These are phyloP conservation scores for Poecilia gillii DNA, from an alignment of 2,797 vertebrate species.

Conservation along the genomic window DNA sequence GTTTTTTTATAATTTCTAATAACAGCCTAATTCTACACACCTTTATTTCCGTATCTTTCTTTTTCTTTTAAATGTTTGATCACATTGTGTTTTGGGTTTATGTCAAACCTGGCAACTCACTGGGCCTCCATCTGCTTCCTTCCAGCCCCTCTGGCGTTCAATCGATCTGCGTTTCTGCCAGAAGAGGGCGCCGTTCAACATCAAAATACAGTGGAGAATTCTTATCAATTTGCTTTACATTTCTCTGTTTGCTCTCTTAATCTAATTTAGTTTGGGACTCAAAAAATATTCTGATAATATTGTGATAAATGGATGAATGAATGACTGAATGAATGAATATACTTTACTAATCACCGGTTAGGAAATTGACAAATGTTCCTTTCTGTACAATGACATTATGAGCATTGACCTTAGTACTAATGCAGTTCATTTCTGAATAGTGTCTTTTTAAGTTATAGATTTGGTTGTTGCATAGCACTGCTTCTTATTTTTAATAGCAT, in stretches of 20 bases:
- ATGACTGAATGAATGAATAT: no score
- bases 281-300: background rate
- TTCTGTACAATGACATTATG: background rate
- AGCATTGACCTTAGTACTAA: background rate
- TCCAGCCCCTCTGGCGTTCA: background rate
- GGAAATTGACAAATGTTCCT: background rate
- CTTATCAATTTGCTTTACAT: background rate
- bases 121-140: conserved; percentile 8
- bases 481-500: background rate
- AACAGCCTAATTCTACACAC: background rate
- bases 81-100: background rate
- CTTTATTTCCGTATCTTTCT: accelerated
- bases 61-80: background rate
- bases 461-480: background rate
- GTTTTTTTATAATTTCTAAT: background rate
- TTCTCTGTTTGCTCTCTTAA: background rate
- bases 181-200: conserved; percentile 40
- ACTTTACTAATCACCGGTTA: no score
- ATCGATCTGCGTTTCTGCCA: conserved; percentile 29
- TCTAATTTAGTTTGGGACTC: background rate
- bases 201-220: background rate
- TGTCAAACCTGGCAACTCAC: conserved; percentile 64
- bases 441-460: background rate
- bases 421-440: background rate
- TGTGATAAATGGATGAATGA: background rate